Evolutionary conservation across 2,113 vertebrate genomes (phyloP).

Genomic region (Podilymbus podiceps): DNA sequence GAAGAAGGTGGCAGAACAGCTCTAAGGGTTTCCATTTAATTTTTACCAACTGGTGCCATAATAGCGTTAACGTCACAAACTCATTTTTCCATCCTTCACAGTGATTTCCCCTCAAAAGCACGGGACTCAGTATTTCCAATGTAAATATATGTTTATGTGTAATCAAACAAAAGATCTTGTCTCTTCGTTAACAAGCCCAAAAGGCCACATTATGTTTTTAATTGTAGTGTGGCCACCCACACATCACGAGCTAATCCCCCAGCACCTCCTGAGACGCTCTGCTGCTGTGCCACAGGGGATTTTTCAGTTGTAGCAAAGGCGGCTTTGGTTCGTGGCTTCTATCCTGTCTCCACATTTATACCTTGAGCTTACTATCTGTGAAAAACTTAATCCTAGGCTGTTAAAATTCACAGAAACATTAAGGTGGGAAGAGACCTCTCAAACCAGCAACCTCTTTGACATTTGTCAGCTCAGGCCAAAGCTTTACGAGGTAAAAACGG

Average conservation of each 20-base stretch:
- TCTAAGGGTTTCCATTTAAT: not conserved
- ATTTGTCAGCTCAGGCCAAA: not conserved
- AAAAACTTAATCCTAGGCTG: not conserved
- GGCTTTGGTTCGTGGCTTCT: not conserved
- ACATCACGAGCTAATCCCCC: not conserved
- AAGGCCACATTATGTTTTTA: not conserved
- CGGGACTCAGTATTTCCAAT: not conserved
- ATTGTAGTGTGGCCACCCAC: not conserved
- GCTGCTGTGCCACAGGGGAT: not conserved
- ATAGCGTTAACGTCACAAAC: not conserved
- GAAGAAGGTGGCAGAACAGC: not conserved
- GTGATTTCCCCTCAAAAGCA: not conserved
- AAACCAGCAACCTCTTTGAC: not conserved
- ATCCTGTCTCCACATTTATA: not conserved
- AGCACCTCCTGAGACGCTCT: not conserved
- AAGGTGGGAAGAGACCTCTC: not conserved
- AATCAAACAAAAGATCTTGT: not conserved
- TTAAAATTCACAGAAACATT: not conserved
- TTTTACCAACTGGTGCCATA: not conserved
- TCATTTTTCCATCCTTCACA: not conserved
- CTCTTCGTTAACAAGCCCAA: not conserved
- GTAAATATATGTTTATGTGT: not conserved
- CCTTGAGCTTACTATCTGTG: not conserved
- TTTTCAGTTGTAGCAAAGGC: not conserved
- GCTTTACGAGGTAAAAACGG: not conserved